A percentile compares a stretch with the other conserved stretches of the same genome.
phyloP scores from a whole-genome alignment of 2,888 invertebrate species.

The Tipula confusa region DNA sequence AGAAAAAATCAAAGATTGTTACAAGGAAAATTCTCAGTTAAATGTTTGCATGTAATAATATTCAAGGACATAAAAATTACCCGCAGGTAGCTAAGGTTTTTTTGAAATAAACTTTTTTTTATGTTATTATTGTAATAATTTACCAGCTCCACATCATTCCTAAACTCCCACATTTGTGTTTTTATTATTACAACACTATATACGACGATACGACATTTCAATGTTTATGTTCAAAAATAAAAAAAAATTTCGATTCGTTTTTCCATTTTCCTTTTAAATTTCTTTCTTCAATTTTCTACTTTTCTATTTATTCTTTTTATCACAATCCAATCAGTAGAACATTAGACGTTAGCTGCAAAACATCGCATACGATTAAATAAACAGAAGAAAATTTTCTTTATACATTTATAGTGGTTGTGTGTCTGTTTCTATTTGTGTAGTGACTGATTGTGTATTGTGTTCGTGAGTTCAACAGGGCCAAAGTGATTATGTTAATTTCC shows the following conservation, averaged over 20 bases:
- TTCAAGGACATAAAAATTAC: not conserved
- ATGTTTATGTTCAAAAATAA: not conserved
- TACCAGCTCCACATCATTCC: not conserved
- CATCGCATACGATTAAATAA: not conserved
- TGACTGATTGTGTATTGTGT: not conserved
- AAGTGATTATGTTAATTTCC: not conserved
- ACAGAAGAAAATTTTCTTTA: not conserved
- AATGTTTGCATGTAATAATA: no score
- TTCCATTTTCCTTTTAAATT: not conserved
- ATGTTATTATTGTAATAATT: not conserved
- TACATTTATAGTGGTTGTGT: not conserved
- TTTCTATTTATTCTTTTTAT: conserved; percentile 21
- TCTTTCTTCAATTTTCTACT: conserved; percentile 13
- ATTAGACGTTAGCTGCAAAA: not conserved
- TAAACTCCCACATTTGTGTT: not conserved
- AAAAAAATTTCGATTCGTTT: not conserved
- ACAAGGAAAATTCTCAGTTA: no score
- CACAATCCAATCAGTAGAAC: conserved; percentile 20
- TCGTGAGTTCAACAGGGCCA: not conserved
- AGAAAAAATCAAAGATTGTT: no score
- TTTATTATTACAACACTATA: not conserved
- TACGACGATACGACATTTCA: not conserved
- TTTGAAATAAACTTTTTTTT: not conserved
- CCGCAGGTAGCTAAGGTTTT: not conserved
- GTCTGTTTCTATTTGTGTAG: no score